phyloP scores from a whole-genome alignment of 2,797 vertebrate species.

The Scarus forsteni region DNA sequence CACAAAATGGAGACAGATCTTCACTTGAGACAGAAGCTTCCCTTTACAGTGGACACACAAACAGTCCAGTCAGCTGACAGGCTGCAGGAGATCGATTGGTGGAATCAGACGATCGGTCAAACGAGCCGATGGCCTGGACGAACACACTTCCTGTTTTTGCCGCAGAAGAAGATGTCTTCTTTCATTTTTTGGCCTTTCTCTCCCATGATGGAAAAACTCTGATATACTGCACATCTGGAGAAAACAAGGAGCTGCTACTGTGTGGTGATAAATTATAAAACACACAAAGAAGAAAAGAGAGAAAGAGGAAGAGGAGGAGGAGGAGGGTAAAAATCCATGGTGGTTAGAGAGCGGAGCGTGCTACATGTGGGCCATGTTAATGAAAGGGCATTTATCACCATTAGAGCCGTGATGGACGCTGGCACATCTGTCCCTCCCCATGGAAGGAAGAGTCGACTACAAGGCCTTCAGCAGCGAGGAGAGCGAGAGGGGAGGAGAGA shows the following conservation, averaged over 20 bases:
- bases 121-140: neutral
- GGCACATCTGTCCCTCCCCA: slow-evolving; percentile 45
- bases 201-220: neutral
- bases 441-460: slow-evolving; percentile 23
- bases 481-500: neutral
- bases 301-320: neutral
- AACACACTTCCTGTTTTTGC: neutral
- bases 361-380: slow-evolving; percentile 53
- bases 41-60: neutral
- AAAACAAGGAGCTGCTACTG: slow-evolving; percentile 19
- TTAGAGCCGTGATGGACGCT: slow-evolving; percentile 71
- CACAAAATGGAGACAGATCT: neutral
- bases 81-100: neutral
- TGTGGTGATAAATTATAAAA: slow-evolving; percentile 16
- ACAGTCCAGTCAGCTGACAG: slow-evolving; percentile 5
- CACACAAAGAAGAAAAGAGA: neutral
- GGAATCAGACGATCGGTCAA: slow-evolving; percentile 15
- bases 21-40: neutral
- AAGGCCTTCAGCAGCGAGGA: slow-evolving; percentile 6
- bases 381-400: slow-evolving; percentile 75
- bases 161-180: slow-evolving; percentile 8
- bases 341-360: slow-evolving; percentile 1
- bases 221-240: slow-evolving; percentile 11
- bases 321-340: slow-evolving; percentile 23
- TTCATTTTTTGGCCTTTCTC: neutral